phyloP scores from a whole-genome alignment of 2,888 invertebrate species.

The Cryptops parisi region DNA sequence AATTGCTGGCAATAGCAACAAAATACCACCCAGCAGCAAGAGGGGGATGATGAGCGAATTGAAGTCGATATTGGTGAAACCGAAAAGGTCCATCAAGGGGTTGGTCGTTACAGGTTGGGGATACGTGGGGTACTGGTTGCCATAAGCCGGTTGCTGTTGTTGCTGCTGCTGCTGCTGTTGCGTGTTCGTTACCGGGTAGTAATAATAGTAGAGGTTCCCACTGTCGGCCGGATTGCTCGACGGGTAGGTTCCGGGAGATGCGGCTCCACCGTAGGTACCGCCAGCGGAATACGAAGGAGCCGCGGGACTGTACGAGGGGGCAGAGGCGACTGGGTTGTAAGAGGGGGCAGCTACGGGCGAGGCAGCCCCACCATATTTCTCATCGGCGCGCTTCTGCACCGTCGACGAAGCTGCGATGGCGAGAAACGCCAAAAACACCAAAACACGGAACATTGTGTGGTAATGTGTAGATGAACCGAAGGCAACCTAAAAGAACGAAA shows the following conservation, averaged over 20 bases:
- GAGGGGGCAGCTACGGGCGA: slow-evolving; percentile 5
- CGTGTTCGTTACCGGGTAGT: slow-evolving; percentile 23
- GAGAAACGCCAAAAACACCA: neutral
- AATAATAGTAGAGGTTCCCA: slow-evolving; percentile 24
- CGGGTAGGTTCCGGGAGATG: slow-evolving; percentile 8
- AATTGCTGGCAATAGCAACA: slow-evolving; percentile 18
- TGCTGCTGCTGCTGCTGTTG: slow-evolving; percentile 4
- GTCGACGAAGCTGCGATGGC: neutral
- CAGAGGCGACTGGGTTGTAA: slow-evolving; percentile 14
- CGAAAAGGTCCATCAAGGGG: slow-evolving; percentile 11
- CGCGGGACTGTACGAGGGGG: slow-evolving; percentile 6
- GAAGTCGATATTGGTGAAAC: slow-evolving; percentile 17
- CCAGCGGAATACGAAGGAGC: slow-evolving; percentile 7
- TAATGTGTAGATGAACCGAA: neutral
- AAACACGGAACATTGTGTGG: neutral
- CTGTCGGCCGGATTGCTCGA: slow-evolving; percentile 15
- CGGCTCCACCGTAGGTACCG: slow-evolving; percentile 12
- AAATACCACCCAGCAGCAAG: slow-evolving; percentile 18
- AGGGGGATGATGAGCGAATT: slow-evolving; percentile 17
- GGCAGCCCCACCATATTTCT: slow-evolving; percentile 10
- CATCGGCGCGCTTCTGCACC: slow-evolving; percentile 8
- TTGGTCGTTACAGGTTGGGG: slow-evolving; percentile 3
- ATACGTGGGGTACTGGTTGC: slow-evolving; percentile 6
- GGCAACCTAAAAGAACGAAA: too few relatives aligned
- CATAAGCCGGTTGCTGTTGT: slow-evolving; percentile 5